A percentile compares a stretch with the other conserved stretches of the same genome.
Evolutionary conservation across 2,113 vertebrate species (phyloP).

Genomic region (Dunckerocampus dactyliophorus): DNA sequence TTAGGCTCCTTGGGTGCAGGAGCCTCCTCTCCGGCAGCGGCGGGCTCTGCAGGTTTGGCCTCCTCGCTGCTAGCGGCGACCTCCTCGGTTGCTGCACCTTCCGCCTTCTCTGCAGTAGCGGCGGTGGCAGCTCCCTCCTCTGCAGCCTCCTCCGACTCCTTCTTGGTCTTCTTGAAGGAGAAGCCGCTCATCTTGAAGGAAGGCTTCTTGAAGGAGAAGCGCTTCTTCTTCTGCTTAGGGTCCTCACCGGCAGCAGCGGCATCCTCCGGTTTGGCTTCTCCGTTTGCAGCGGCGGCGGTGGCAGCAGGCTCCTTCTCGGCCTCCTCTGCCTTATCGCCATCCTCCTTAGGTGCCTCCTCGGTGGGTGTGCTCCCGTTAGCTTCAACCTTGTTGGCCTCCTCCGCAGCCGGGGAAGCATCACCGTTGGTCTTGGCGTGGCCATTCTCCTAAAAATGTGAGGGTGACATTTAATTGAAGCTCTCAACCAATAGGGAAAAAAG

Average conservation of each 20-base stretch:
- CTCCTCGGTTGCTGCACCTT: constrained; percentile 38
- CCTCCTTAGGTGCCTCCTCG: constrained; percentile 75
- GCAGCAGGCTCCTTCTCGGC: constrained; percentile 71
- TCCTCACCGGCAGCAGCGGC: constrained; percentile 78
- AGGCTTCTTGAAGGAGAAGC: constrained; percentile 93
- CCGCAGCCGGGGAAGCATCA: constrained; percentile 77
- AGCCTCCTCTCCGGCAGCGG: constrained; percentile 25
- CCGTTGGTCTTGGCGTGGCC: constrained; percentile 84
- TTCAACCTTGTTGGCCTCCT: constrained; percentile 78
- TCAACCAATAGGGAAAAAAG: constrained; percentile 51
- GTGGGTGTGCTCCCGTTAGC: constrained; percentile 84
- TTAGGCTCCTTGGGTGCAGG: constrained; percentile 50
- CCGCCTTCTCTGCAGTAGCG: constrained; percentile 41
- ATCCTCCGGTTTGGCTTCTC: constrained; percentile 69
- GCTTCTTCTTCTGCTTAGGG: constrained; percentile 94
- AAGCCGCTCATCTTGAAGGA: constrained; percentile 89
- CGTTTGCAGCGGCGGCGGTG: constrained; percentile 73
- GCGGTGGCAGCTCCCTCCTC: constrained; percentile 67
- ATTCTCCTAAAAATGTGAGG: constrained; percentile 74
- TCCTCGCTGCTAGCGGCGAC: constrained; percentile 23
- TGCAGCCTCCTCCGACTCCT: constrained; percentile 79
- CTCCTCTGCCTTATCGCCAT: constrained; percentile 55
- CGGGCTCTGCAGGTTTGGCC: constrained; percentile 13
- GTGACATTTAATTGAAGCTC: not conserved
- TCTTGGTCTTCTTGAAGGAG: constrained; percentile 83